Base-by-base conservation (phyloP, 2,797 vertebrate species). In the Gobio occitaniae region DNA sequence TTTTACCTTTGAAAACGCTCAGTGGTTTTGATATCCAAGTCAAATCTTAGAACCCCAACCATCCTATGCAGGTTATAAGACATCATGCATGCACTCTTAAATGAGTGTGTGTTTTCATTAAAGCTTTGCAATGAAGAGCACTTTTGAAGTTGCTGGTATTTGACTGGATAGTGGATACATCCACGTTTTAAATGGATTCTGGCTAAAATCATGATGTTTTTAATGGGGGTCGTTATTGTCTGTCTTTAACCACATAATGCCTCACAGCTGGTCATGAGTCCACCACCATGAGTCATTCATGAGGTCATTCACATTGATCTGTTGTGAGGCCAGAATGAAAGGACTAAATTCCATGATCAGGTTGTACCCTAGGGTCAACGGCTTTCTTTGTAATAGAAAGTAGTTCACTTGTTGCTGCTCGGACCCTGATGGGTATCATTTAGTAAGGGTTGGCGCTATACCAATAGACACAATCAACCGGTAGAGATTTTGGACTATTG, bases 271-370 rank as follows among this genome's bases (percentile, higher is more conserved):
- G 36, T 75, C 36, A 80, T 66, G 69, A 47, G 50, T 75, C 63
- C 36, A 29, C 2, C 25, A 16, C 50, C 66, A 29, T 3, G 25
- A 54, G 50, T 77, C 47, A 48, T 54, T 52, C 38, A 44, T 84
- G 77, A 84, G 86, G 70, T 82, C 71, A 54, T n/a, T 84, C n/a
- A 4, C 61, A 70, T 75, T 66, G 6, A 68, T 77, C 63, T 63
- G 25, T 21, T 84, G 70, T 68, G 41, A 65, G n/a, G 47, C 38
- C 0, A 10, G 41, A 78, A 48, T 29, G 7, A 65, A 65, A 63
- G 41, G 38, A 29, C 70, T 61, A 41, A 70, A 81, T 70, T 54
- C 29, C 44, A 15, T 38, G 78, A 48, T 38, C 65, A 81, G 50
- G 17, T n/a, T 80, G 13, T 66, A 56, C 11, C 4, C 36, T 69